Base-by-base conservation (phyloP, 2,888 invertebrate species). In the Trissolcus brochymenae region DNA sequence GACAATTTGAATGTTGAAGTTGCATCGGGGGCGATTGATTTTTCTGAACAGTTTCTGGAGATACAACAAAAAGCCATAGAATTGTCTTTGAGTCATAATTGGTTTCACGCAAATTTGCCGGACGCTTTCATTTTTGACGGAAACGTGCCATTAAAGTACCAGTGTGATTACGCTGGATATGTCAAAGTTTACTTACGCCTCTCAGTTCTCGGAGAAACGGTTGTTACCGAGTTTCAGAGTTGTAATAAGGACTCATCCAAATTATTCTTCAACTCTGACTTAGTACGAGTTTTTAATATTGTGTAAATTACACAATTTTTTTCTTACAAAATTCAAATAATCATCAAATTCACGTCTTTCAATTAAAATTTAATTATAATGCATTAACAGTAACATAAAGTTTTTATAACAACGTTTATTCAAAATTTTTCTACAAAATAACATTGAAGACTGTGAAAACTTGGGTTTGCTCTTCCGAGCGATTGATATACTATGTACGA, bases 151-250 rank as follows among this genome's bases (percentile, higher is more conserved):
- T 87, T 93, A 1, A 83, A 87, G 7, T 90, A 89, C 17, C 90
- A 90, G 43, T 90, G 89, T 0, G 81, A 84, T 0, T 84, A 88
- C 35, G 90, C 91, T 6, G 93, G 93, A 0, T 90, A 90, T 77
- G 90, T 93, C 3, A 84, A 90, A 1, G 90, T 93, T 84, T 93
- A 92, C 85, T 89, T 92, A 16, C 90, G 93, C 11, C 91, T 94
- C 86, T 93, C 93, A 0, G 92, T 92, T 76, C 93, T 93, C 81
- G 94, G 93, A 0, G 93, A 92, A 81, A 82, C 84, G 0, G 92
- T 94, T 16, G 91, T 93, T 1, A 94, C 94, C 1, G 92, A 91
- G 82, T 93, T 94, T 64, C 84, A 86, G 1, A 60, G 81, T 0
- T 84, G 86, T 0, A 53, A 60, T 0, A 55, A 55, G 1, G 72